phyloP scores from a whole-genome alignment of 2,113 vertebrate genomes.

The Gobiocypris rarus region DNA sequence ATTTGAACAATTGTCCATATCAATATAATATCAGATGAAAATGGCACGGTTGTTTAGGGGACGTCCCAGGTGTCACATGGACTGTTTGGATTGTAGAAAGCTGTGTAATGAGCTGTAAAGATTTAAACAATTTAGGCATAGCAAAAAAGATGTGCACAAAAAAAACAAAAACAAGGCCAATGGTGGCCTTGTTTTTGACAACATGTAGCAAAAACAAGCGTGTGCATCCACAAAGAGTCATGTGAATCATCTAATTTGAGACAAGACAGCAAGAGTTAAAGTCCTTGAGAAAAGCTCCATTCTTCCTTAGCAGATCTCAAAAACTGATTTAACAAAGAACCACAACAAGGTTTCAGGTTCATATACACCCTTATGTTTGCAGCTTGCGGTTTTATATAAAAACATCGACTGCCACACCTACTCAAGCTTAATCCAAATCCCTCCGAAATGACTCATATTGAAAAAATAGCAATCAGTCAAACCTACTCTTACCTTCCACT shows the following conservation, averaged over 20 bases:
- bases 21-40: too few relatives aligned
- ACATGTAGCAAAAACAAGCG: background rate
- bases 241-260: background rate
- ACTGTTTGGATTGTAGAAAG: background rate
- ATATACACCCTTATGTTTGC: background rate
- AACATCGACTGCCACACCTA: constrained; percentile 2
- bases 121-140: background rate
- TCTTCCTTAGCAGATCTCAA: background rate
- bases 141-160: background rate
- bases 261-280: background rate
- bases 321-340: background rate
- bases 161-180: background rate
- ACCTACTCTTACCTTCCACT: constrained; percentile 61
- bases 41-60: too few relatives aligned
- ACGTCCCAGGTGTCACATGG: too few relatives aligned
- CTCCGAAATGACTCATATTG: background rate
- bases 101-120: background rate
- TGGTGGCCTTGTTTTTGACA: background rate
- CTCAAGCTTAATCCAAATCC: constrained; percentile 10
- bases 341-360: background rate
- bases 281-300: background rate
- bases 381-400: background rate
- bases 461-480: background rate
- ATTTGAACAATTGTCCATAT: background rate
- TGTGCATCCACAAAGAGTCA: background rate